Evolutionary conservation across 2,888 invertebrate genomes (phyloP).

Genomic region (Thyatira batis): DNA sequence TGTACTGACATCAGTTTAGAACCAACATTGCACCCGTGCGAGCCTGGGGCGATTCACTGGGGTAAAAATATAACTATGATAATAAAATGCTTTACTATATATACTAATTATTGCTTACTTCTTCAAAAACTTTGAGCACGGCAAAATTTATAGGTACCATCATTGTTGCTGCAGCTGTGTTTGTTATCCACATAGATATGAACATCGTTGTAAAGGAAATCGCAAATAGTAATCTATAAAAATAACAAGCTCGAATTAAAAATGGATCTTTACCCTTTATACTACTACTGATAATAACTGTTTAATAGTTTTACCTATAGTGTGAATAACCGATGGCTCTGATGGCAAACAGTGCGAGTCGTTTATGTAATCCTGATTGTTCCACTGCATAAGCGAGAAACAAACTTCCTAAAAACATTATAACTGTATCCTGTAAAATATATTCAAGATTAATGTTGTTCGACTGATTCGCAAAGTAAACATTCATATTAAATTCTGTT

Average conservation of each 20-base stretch:
- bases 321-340: slow-evolving; percentile 66
- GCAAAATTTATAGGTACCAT: slow-evolving; percentile 94
- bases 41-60: no score
- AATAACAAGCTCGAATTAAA: no score
- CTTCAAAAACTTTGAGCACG: slow-evolving; percentile 88
- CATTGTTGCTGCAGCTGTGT: slow-evolving; percentile 95
- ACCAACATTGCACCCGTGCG: no score
- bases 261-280: no score
- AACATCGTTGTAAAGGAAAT: slow-evolving; percentile 92
- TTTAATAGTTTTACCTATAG: slow-evolving; percentile 43
- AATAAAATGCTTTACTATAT: not conserved
- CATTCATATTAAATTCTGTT: no score
- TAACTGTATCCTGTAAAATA: slow-evolving; percentile 53
- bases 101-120: slow-evolving; percentile 64
- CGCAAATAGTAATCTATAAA: slow-evolving; percentile 87
- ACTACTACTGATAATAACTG: no score
- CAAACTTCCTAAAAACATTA: slow-evolving; percentile 69
- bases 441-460: not conserved
- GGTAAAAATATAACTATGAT: no score
- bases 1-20: no score
- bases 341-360: slow-evolving; percentile 61
- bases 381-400: slow-evolving; percentile 63
- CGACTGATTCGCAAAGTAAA: no score
- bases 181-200: slow-evolving; percentile 97
- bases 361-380: slow-evolving; percentile 62